These are phyloP conservation scores for Meta bourneti DNA, from an alignment of 2,888 invertebrate genomes.

Conservation along the genomic window DNA sequence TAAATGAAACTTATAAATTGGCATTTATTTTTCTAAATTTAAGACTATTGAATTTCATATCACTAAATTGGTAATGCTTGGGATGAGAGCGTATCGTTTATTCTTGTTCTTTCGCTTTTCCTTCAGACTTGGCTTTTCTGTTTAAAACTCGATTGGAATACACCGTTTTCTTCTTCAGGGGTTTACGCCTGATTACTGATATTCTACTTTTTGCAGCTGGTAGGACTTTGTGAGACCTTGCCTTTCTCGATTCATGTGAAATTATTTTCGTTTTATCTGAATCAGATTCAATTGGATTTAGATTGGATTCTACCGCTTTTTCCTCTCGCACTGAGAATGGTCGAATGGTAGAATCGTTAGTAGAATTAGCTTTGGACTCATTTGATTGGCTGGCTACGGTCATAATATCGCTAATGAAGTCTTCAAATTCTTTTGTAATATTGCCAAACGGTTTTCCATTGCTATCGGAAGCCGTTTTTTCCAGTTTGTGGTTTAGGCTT, in stretches of 20 bases:
- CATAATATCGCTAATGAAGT: slow-evolving; percentile 6
- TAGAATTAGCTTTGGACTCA: background rate
- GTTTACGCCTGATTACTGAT: background rate
- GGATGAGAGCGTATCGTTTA: no score
- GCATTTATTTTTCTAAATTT: no score
- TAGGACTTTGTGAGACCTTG: background rate
- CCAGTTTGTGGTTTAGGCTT: background rate
- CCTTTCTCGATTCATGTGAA: background rate
- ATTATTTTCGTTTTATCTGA: background rate
- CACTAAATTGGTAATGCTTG: no score
- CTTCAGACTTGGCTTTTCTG: background rate
- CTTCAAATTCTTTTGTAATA: slow-evolving; percentile 2
- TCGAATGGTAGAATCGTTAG: background rate
- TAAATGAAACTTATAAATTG: no score
- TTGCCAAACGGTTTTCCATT: background rate
- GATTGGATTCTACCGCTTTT: no score
- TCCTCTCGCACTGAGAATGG: background rate
- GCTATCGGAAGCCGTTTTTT: background rate
- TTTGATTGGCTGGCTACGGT: background rate
- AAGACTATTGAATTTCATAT: no score
- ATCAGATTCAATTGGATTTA: background rate
- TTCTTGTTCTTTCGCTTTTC: no score
- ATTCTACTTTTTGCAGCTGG: background rate
- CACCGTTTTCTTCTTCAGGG: background rate
- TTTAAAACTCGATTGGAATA: background rate